Base-by-base conservation (phyloP, 2,113 vertebrate species). In the Podilymbus podiceps region DNA sequence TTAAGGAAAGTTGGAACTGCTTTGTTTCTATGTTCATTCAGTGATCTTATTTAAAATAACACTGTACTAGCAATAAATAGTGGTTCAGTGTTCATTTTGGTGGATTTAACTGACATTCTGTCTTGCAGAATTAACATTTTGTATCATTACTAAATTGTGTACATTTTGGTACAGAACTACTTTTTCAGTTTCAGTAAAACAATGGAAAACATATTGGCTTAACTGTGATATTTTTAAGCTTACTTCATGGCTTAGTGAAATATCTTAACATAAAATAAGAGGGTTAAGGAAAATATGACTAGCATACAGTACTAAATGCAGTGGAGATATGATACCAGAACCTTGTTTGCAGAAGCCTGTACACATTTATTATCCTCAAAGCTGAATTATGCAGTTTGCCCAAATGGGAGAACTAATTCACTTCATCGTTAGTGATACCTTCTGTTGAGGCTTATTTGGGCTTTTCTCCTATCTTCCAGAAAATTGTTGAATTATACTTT, bases 151-250 rank as follows among this genome's bases (percentile, higher is more conserved):
- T 98, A 91, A 97, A 97, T 93, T 97, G 96, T 98, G 96, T 98
- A 98, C 97, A 95, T 98, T 98, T 98, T 98, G 96, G 98, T 98
- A 98, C 82, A 97, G 68, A 96, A 92, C 46, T 89, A 94, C 92
- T 96, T 97, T 97, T 96, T 97, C 95, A 96, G 96, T 97, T 98
- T 90, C 93, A 98, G 98, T 98, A 98, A 98, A 97, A 97, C 96
- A 90, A 93, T 97, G 88, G 91, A 95, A 97, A 98, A 93, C 59
- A 46, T 58, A 69, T 17, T 81, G 76, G 47, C 75, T 88, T 89
- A 91, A 49, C 50, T 89, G 92, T 97, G 93, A 56, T 95, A 79
- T 47, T 94, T 78, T 77, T 42, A 81, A 96, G 69, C 71, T 74
- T 92, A 85, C 88, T 66, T 67, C 23, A 49, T 72, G 44, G 62